phyloP scores from a whole-genome alignment of 2,113 vertebrate species.

The Campylomormyrus tamandua region DNA sequence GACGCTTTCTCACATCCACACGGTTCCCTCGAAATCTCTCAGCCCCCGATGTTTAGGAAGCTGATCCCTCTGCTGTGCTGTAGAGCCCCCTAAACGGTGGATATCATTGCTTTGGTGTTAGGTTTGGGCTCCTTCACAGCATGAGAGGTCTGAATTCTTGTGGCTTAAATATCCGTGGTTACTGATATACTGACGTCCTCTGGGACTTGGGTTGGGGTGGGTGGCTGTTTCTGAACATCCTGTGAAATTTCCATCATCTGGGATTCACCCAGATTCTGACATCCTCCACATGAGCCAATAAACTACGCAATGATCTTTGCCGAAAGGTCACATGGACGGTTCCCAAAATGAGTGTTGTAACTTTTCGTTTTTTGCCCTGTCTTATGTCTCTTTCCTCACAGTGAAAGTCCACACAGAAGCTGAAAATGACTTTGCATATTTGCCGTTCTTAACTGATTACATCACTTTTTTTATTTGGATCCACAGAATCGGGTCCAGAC shows the following conservation, averaged over 20 bases:
- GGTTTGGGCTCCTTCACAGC: not conserved
- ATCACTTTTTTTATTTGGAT: not conserved
- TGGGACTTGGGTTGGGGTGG: not conserved
- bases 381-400: not conserved
- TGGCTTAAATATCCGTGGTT: not conserved
- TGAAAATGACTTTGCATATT: not conserved
- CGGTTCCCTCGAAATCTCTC: not conserved
- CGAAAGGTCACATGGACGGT: not conserved
- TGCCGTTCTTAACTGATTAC: not conserved
- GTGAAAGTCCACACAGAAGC: not conserved
- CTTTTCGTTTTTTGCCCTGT: not conserved
- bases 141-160: not conserved
- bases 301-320: not conserved
- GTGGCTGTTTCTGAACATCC: not conserved
- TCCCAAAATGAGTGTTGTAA: not conserved
- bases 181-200: not conserved
- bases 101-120: not conserved
- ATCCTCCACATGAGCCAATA: not conserved
- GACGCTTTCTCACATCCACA: not conserved
- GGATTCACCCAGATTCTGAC: not conserved
- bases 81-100: not conserved
- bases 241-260: not conserved
- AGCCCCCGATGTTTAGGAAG: not conserved
- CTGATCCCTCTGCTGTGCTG: not conserved
- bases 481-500: not conserved